These are phyloP conservation scores for Gastracanthus pulcherrimus DNA, from an alignment of 2,888 invertebrate species.

Conservation along the genomic window DNA sequence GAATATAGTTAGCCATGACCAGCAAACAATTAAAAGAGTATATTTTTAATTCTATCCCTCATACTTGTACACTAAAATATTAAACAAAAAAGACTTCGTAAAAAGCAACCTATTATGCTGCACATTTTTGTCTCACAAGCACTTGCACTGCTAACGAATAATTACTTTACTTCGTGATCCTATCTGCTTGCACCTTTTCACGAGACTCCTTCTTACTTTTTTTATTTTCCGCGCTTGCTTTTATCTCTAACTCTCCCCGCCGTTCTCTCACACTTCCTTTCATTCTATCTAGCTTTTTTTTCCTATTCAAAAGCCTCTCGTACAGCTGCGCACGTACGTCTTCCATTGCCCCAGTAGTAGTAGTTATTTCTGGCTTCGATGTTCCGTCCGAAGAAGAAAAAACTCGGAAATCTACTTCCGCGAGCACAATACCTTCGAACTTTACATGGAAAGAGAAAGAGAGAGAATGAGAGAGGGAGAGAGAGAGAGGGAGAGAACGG, in stretches of 20 bases:
- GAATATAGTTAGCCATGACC: no score
- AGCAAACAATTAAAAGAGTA: no score
- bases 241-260: conserved; percentile 4
- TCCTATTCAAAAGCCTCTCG: conserved; percentile 26
- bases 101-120: no score
- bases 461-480: no score
- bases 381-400: conserved; percentile 22
- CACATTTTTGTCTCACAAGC: neutral
- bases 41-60: no score
- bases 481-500: conserved; percentile 42
- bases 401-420: conserved; percentile 56
- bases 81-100: no score
- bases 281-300: neutral
- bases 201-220: neutral
- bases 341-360: conserved; percentile 17
- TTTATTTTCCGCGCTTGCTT: neutral
- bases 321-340: conserved; percentile 30
- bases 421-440: conserved; percentile 53
- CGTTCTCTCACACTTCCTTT: neutral
- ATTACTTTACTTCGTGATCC: neutral
- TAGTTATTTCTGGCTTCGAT: conserved; percentile 50
- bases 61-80: no score
- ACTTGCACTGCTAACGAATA: neutral
- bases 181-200: neutral
- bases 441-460: conserved; percentile 39